These are phyloP conservation scores for Oreonectes daqikongensis DNA, from an alignment of 2,797 vertebrate species.

Conservation along the genomic window DNA sequence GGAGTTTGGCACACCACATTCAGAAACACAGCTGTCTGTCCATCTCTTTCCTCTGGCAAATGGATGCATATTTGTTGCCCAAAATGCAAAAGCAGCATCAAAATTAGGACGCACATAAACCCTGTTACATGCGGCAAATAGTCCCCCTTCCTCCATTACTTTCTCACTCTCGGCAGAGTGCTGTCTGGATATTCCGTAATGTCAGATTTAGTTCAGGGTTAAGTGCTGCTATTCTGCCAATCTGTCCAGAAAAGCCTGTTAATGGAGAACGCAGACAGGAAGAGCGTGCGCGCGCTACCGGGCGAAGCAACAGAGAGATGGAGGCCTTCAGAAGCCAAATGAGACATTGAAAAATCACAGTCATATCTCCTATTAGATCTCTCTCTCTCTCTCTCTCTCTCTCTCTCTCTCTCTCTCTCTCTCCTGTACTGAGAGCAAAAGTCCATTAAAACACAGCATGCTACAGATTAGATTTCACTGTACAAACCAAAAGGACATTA, in stretches of 20 bases:
- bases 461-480: conserved; percentile 49
- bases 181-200: conserved; percentile 36
- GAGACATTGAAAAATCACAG: conserved; percentile 10
- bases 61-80: not conserved
- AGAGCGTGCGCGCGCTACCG: conserved; percentile 3
- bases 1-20: not conserved
- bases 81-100: conserved; percentile 24
- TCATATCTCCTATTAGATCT: conserved; percentile 41
- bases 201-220: conserved; percentile 41
- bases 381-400: conserved; percentile 1
- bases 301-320: not conserved
- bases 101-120: conserved; percentile 24
- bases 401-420: conserved; percentile 7
- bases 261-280: conserved; percentile 21
- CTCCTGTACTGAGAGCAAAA: conserved; percentile 43
- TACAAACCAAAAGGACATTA: conserved; percentile 48
- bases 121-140: conserved; percentile 29
- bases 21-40: not conserved
- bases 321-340: conserved; percentile 38
- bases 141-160: conserved; percentile 17
- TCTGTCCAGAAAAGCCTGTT: conserved; percentile 45
- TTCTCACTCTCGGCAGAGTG: conserved; percentile 28
- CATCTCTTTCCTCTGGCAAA: not conserved
- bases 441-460: conserved; percentile 45
- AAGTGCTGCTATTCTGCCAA: conserved; percentile 45